phyloP scores from a whole-genome alignment of 2,113 vertebrate species.

The Sminthopsis crassicaudata region DNA sequence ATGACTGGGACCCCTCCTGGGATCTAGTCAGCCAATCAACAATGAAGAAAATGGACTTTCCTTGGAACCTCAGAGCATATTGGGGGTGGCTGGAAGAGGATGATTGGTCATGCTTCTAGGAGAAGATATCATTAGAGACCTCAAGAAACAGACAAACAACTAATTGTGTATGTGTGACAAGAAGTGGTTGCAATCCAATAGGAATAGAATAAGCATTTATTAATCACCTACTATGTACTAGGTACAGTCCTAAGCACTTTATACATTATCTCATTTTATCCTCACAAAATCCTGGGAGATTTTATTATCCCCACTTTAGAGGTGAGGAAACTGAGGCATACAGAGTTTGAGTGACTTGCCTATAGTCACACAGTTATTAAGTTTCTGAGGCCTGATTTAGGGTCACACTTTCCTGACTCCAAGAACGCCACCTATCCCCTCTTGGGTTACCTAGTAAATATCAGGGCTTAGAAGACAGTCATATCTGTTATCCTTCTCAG shows the following conservation, averaged over 20 bases:
- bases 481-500: too few species aligned
- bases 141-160: background rate
- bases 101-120: background rate
- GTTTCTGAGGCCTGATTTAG: background rate
- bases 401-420: background rate
- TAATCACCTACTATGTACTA: background rate
- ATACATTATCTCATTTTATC: background rate
- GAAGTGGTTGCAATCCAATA: background rate
- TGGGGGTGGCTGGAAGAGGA: background rate
- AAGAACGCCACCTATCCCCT: background rate
- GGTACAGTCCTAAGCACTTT: background rate
- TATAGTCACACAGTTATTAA: background rate
- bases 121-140: background rate
- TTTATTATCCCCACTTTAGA: background rate
- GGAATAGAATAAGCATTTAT: background rate
- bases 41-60: background rate
- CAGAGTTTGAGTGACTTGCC: background rate
- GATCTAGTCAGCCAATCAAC: background rate
- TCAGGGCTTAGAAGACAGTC: background rate
- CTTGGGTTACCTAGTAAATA: background rate
- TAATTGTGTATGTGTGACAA: background rate
- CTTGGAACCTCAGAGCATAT: background rate
- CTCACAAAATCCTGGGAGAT: background rate
- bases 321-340: background rate
- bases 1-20: background rate